phyloP scores from a whole-genome alignment of 2,888 invertebrate genomes.

The Anaspis maculata region DNA sequence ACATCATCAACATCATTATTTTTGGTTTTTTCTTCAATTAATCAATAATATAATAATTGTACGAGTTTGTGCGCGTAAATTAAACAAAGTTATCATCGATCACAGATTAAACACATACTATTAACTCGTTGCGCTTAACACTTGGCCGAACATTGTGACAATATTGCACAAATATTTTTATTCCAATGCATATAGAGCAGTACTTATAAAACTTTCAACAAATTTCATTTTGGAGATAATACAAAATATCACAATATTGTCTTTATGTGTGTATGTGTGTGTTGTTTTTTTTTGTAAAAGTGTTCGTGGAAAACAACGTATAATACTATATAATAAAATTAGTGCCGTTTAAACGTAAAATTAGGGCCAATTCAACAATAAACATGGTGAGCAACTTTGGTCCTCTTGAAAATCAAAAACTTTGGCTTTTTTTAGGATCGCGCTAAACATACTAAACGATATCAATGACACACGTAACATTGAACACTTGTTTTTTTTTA shows the following conservation, averaged over 20 bases:
- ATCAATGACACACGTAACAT: constrained; percentile 22
- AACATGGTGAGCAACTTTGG: constrained; percentile 19
- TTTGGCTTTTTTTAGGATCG: constrained; percentile 4
- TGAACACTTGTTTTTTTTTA: constrained; percentile 24
- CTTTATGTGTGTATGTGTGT: too few relatives aligned
- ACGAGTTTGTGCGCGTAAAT: too few relatives aligned
- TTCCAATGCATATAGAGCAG: too few relatives aligned
- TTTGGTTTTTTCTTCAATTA: too few relatives aligned
- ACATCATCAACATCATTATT: too few relatives aligned
- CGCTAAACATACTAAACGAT: constrained; percentile 9
- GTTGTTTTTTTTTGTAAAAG: constrained; percentile 1
- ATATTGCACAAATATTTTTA: too few relatives aligned
- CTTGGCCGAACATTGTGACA: too few relatives aligned
- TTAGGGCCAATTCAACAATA: constrained; percentile 5
- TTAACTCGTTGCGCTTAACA: too few relatives aligned
- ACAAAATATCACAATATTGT: constrained; percentile 10
- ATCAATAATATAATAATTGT: too few relatives aligned
- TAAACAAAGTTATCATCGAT: not conserved
- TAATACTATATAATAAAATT: constrained; percentile 1
- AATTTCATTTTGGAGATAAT: not conserved
- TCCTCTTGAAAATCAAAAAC: constrained; percentile 10
- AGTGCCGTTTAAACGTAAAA: constrained; percentile 8
- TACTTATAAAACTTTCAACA: too few relatives aligned
- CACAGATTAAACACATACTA: not conserved
- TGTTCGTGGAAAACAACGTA: not conserved